phyloP scores from a whole-genome alignment of 2,888 invertebrate species.

The Cistogaster globosa region DNA sequence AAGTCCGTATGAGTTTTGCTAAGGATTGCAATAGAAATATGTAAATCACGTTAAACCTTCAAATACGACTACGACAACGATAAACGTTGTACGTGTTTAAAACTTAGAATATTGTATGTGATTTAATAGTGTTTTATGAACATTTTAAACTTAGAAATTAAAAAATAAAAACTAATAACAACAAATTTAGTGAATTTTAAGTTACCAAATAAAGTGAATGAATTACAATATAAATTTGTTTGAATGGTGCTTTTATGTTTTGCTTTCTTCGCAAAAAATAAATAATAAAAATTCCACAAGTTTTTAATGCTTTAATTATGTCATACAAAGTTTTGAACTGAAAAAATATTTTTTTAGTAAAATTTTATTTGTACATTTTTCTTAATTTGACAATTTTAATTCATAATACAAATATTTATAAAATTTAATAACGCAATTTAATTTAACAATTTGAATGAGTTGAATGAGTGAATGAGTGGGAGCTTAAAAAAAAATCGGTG shows the following conservation, averaged over 20 bases:
- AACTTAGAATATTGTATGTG: constrained; percentile 45
- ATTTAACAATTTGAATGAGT: constrained; percentile 31
- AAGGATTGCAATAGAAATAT: constrained; percentile 19
- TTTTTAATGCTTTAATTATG: constrained; percentile 24
- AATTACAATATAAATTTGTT: constrained; percentile 5
- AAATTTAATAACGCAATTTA: constrained; percentile 24
- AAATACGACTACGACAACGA: constrained; percentile 12
- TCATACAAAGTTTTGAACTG: constrained; percentile 7
- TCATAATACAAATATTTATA: background rate
- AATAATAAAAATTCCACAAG: constrained; percentile 26
- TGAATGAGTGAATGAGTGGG: no score
- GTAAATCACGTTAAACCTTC: constrained; percentile 6
- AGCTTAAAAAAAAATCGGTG: no score
- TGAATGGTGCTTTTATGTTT: background rate
- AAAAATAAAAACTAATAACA: background rate
- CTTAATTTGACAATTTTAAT: background rate
- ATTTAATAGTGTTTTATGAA: background rate
- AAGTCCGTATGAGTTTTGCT: constrained; percentile 36
- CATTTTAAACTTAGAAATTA: constrained; percentile 13
- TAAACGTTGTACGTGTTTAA: constrained; percentile 48
- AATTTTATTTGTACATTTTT: background rate
- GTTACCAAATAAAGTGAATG: constrained; percentile 48
- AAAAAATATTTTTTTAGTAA: constrained; percentile 3
- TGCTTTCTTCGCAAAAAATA: background rate
- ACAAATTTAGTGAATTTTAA: background rate